Evolutionary conservation across 2,797 vertebrate species (phyloP).

Genomic region (Anas flavirostris): DNA sequence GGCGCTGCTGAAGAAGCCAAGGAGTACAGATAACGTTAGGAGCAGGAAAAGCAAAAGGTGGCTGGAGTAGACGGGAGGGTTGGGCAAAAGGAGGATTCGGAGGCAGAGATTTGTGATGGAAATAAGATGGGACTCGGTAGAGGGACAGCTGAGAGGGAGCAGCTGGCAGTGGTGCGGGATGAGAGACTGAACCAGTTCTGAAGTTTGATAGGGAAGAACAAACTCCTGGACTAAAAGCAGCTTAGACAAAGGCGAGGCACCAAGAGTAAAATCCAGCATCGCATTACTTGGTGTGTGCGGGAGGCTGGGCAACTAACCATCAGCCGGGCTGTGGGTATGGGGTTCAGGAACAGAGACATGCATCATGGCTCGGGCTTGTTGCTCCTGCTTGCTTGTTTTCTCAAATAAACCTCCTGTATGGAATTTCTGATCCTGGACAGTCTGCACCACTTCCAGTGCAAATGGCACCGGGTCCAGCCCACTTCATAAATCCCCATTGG

Average conservation of each 20-base stretch:
- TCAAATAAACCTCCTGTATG: background rate
- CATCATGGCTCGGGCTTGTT: background rate
- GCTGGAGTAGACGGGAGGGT: background rate
- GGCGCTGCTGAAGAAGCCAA: background rate
- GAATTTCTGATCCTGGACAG: background rate
- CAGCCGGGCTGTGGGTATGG: fast-evolving
- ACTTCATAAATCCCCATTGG: background rate
- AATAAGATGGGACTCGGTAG: background rate
- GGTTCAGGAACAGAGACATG: background rate
- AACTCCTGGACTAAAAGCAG: background rate
- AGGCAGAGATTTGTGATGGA: background rate
- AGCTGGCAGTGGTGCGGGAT: background rate
- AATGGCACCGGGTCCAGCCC: background rate
- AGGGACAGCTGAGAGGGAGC: background rate
- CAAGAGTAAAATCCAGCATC: background rate
- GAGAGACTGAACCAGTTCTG: background rate
- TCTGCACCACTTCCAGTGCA: background rate
- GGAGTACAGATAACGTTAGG: background rate
- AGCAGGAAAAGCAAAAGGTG: background rate
- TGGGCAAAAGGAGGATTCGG: background rate
- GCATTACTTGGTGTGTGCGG: fast-evolving
- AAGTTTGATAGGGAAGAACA: background rate
- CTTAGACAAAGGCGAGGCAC: background rate
- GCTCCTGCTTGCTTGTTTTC: background rate
- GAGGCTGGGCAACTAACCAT: background rate